phyloP scores from a whole-genome alignment of 2,797 vertebrate species.

The Ciconia nigra region DNA sequence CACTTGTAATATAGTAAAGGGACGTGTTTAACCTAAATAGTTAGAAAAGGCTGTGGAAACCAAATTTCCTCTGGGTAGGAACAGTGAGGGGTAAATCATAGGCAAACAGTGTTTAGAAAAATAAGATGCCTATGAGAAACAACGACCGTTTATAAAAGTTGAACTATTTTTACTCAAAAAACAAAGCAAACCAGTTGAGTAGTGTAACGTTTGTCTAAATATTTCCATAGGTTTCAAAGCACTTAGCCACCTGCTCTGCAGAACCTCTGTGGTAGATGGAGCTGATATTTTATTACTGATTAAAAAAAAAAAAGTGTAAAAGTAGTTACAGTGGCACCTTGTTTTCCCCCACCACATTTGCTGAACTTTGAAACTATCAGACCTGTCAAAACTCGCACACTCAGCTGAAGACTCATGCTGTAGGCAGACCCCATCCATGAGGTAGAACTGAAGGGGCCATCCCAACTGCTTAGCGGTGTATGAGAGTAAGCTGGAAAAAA shows the following conservation, averaged over 20 bases:
- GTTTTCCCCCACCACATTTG: neutral
- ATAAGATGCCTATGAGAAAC: neutral
- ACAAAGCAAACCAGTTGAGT: neutral
- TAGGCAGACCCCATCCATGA: neutral
- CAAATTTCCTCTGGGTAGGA: neutral
- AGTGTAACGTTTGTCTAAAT: neutral
- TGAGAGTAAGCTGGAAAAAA: neutral
- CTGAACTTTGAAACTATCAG: neutral
- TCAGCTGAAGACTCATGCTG: fast-evolving
- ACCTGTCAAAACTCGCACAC: neutral
- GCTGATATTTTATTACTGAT: neutral
- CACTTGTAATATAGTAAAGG: neutral
- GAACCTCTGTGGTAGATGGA: neutral
- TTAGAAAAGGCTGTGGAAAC: neutral
- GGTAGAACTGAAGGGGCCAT: neutral
- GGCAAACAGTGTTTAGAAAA: neutral
- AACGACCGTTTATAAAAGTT: neutral
- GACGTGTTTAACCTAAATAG: neutral
- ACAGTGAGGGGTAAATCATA: neutral
- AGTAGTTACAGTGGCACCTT: neutral
- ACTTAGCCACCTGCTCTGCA: neutral
- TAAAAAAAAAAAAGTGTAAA: neutral
- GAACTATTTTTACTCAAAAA: neutral
- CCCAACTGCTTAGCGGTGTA: neutral
- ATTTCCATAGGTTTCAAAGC: neutral